Evolutionary conservation across 2,888 invertebrate species (phyloP).

Genomic region (Tipula helvola): DNA sequence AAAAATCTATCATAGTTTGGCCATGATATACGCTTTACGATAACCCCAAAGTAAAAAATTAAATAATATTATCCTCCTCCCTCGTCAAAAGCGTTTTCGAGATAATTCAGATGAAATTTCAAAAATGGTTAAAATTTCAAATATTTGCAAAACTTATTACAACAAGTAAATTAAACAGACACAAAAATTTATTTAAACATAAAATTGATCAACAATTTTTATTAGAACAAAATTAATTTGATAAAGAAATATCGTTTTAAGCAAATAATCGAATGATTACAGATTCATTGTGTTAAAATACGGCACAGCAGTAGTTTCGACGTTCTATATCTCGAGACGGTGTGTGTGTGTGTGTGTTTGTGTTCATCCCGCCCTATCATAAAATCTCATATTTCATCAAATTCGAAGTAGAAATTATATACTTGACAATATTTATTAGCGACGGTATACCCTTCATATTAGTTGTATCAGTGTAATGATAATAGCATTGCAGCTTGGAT

Average conservation of each 20-base stretch:
- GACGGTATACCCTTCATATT: neutral
- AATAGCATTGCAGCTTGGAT: neutral
- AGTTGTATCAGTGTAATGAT: neutral
- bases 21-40: too few relatives aligned
- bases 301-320: neutral
- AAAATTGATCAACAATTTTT: conserved; percentile 4
- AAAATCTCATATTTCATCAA: neutral
- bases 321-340: too few relatives aligned
- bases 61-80: too few relatives aligned
- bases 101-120: too few relatives aligned
- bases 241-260: neutral
- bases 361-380: neutral
- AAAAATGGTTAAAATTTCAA: too few relatives aligned
- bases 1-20: too few relatives aligned
- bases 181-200: neutral
- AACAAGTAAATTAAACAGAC: neutral
- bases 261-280: neutral
- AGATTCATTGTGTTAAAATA: neutral
- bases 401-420: neutral
- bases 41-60: too few relatives aligned
- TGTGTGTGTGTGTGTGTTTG: neutral
- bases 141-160: too few relatives aligned
- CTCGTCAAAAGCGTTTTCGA: too few relatives aligned
- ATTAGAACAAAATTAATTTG: neutral
- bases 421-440: neutral